A percentile compares a stretch with the other conserved stretches of the same genome.
Conservation (phyloP, 1,140 invertebrate species). For the Heliconius himera region DNA sequence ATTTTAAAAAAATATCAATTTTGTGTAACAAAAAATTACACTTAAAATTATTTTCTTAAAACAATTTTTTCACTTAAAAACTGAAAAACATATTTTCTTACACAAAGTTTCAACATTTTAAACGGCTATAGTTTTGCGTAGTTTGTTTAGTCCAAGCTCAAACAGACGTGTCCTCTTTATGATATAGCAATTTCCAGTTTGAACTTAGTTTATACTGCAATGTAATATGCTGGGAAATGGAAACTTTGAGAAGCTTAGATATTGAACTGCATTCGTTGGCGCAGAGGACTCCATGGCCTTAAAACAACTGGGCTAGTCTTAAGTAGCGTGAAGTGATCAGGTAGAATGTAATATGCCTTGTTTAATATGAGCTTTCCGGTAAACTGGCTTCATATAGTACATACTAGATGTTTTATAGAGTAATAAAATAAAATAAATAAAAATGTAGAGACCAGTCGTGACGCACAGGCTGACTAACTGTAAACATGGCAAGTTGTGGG, state of each 20-base stretch:
- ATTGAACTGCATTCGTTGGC: constrained; percentile 20
- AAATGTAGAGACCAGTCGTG: too few relatives aligned
- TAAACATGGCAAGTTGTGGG: too few relatives aligned
- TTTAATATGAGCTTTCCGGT: not conserved
- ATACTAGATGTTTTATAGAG: not conserved
- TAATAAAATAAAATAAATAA: too few relatives aligned
- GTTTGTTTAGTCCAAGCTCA: not conserved
- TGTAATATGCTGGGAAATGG: constrained; percentile 21
- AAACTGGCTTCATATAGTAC: not conserved
- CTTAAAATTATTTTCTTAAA: too few relatives aligned
- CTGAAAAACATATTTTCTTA: not conserved
- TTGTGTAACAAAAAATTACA: too few relatives aligned
- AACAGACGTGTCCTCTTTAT: constrained; percentile 22
- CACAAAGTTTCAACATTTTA: not conserved
- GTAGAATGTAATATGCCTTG: not conserved
- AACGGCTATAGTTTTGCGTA: not conserved
- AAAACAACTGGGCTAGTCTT: constrained; percentile 15
- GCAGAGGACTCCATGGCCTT: not conserved
- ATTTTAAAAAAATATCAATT: not conserved
- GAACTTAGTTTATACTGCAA: constrained; percentile 13
- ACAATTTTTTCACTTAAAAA: too few relatives aligned
- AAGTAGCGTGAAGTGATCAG: not conserved
- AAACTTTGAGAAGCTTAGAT: constrained; percentile 15
- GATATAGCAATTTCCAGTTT: constrained; percentile 17
- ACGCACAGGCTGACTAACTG: too few relatives aligned